Percentiles rank a stretch among this genome's conserved stretches.
Evolutionary conservation across 2,797 vertebrate species (phyloP).

Genomic region (Pseudomugil tenellus): DNA sequence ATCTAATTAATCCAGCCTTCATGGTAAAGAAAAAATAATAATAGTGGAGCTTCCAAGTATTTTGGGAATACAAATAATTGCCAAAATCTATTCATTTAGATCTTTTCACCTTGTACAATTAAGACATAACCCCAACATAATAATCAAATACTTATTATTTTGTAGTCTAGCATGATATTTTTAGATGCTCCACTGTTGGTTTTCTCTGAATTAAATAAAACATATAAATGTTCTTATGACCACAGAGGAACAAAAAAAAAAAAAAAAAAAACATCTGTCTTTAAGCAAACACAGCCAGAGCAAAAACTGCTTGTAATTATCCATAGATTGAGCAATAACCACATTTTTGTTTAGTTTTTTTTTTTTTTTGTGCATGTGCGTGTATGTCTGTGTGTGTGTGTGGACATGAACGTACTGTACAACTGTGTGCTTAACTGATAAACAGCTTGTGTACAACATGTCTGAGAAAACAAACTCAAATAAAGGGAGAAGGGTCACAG

Average conservation of each 20-base stretch:
- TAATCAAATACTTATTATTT: background rate
- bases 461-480: conserved; percentile 23
- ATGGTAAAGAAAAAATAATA: too few relatives aligned
- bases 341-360: conserved; percentile 6
- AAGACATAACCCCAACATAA: background rate
- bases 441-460: conserved; percentile 40
- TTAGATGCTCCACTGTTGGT: background rate
- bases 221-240: background rate
- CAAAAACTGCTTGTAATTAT: background rate
- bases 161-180: background rate
- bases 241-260: background rate
- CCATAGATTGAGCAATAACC: background rate
- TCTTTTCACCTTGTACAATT: background rate
- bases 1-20: background rate
- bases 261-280: background rate
- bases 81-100: too few relatives aligned
- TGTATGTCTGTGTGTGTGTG: too few relatives aligned
- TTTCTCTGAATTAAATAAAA: background rate
- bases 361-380: too few relatives aligned
- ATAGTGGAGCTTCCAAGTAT: too few relatives aligned
- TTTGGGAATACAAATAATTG: too few relatives aligned
- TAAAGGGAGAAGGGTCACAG: conserved; percentile 13
- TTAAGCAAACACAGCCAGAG: background rate
- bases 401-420: too few relatives aligned
- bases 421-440: background rate